phyloP scores from a whole-genome alignment of 2,888 invertebrate genomes.

The Oxycera nigricornis region DNA sequence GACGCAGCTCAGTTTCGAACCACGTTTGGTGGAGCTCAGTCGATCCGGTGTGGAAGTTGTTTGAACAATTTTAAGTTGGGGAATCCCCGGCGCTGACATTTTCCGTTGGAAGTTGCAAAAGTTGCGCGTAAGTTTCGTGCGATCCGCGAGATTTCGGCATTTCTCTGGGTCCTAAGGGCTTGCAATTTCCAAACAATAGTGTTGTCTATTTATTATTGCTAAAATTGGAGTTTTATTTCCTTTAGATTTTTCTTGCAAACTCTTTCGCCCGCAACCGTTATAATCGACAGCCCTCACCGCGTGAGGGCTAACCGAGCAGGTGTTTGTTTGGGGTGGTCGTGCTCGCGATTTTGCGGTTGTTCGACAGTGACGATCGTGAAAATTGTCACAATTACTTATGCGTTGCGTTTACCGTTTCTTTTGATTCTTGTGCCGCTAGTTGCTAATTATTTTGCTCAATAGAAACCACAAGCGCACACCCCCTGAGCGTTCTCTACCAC shows the following conservation, averaged over 20 bases:
- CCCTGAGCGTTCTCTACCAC: no score
- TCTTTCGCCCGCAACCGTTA: not conserved
- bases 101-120: no score
- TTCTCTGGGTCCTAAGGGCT: no score
- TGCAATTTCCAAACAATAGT: not conserved
- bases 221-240: no score
- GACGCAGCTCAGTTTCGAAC: conserved; percentile 60
- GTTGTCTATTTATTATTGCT: no score
- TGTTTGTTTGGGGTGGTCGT: not conserved
- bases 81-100: no score
- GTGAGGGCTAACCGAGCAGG: not conserved
- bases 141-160: no score
- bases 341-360: conserved; percentile 26
- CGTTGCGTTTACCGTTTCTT: not conserved
- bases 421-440: not conserved
- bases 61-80: no score
- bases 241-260: no score
- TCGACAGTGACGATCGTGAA: conserved; percentile 1
- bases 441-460: not conserved
- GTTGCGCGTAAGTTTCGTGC: no score
- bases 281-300: not conserved
- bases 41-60: not conserved
- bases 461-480: conserved; percentile 19
- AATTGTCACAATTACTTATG: not conserved
- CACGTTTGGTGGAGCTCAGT: conserved; percentile 59